Evolutionary conservation across 2,113 vertebrate species (phyloP).

Genomic region (Ochotona curzoniae): DNA sequence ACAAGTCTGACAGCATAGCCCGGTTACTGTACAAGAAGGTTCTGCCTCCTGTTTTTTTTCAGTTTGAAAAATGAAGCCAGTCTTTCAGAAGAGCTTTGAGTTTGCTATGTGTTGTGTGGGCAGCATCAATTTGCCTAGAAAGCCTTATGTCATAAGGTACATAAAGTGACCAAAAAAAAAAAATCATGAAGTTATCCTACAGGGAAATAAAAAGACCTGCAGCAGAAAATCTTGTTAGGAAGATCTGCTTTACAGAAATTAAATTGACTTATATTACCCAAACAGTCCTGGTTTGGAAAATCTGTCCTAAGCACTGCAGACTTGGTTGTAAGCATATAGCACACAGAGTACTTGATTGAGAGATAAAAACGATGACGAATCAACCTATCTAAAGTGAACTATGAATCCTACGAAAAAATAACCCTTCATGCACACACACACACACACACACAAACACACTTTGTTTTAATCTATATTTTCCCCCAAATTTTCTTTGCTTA

Average conservation of each 20-base stretch:
- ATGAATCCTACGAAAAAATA: slow-evolving; percentile 43
- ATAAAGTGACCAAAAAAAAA: slow-evolving; percentile 81
- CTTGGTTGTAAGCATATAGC: slow-evolving; percentile 8
- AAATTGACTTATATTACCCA: slow-evolving; percentile 75
- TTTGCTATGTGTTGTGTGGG: slow-evolving; percentile 30
- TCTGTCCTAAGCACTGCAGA: slow-evolving; percentile 57
- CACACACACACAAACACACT: too few species aligned
- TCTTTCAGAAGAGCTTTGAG: slow-evolving; percentile 24
- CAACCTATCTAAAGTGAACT: neutral
- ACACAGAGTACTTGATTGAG: slow-evolving; percentile 60
- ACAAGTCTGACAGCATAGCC: neutral
- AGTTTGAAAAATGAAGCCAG: neutral
- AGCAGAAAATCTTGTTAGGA: slow-evolving; percentile 62
- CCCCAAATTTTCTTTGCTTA: neutral
- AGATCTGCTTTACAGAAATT: slow-evolving; percentile 75
- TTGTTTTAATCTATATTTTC: neutral
- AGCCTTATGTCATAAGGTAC: slow-evolving; percentile 69
- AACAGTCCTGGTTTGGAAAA: slow-evolving; percentile 59
- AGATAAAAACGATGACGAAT: slow-evolving; percentile 50
- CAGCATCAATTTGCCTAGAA: slow-evolving; percentile 50
- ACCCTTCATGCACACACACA: neutral
- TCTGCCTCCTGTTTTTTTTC: neutral
- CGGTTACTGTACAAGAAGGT: neutral
- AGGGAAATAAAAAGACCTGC: slow-evolving; percentile 81
- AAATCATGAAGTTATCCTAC: slow-evolving; percentile 71